phyloP scores from a whole-genome alignment of 2,113 vertebrate genomes.

The Columba janthina region DNA sequence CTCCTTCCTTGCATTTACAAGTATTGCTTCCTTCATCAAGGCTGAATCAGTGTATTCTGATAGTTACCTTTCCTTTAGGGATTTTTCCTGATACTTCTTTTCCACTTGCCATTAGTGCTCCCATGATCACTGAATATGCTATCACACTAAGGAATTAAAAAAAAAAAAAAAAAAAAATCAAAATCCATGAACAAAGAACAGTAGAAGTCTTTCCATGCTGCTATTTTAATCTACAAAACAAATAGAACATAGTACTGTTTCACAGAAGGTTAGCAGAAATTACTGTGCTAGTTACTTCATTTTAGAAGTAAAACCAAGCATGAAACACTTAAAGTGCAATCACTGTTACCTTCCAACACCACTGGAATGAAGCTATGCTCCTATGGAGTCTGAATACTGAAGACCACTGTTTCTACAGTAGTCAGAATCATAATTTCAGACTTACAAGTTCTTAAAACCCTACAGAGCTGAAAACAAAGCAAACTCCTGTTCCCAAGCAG shows the following conservation, averaged over 20 bases:
- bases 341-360: not conserved
- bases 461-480: not conserved
- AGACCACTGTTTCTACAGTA: not conserved
- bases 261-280: not conserved
- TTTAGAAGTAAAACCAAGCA: not conserved
- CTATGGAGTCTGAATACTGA: not conserved
- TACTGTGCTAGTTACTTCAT: not conserved
- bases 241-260: not conserved
- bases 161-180: not conserved
- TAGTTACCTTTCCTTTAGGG: conserved; percentile 92
- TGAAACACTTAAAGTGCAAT: not conserved
- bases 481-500: not conserved
- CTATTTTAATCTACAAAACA: not conserved
- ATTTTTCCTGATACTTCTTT: conserved; percentile 94
- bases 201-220: not conserved
- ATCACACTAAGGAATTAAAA: conserved; percentile 87
- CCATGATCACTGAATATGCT: conserved; percentile 96
- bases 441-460: not conserved
- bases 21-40: not conserved
- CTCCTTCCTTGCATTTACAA: not conserved
- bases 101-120: conserved; percentile 95
- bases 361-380: not conserved
- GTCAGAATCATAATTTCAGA: not conserved
- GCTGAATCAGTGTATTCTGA: not conserved
- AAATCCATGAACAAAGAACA: not conserved